Evolutionary conservation across 2,113 vertebrate species (phyloP).

Genomic region (Heterocephalus glaber): DNA sequence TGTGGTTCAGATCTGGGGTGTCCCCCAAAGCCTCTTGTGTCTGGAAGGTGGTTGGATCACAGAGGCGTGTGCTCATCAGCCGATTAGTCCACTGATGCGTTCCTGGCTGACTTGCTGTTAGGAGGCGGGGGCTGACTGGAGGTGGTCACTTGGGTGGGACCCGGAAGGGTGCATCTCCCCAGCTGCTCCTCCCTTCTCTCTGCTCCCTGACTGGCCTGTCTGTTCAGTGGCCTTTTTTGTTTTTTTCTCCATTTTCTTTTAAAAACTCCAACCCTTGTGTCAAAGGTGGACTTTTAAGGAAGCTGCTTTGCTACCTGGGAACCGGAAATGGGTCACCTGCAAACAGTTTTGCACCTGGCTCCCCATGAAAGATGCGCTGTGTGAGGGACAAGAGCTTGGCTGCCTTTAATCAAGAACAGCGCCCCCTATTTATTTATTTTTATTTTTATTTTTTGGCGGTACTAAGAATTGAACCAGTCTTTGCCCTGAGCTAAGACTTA

Average conservation of each 20-base stretch:
- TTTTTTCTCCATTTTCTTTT: not conserved
- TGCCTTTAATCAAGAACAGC: not conserved
- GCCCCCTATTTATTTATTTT: no score
- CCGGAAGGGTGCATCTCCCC: not conserved
- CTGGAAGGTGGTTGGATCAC: not conserved
- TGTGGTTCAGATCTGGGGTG: not conserved
- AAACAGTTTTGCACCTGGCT: not conserved
- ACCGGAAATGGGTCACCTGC: not conserved
- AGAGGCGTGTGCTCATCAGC: not conserved
- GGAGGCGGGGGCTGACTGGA: no score
- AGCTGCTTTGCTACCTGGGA: not conserved
- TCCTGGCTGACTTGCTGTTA: not conserved
- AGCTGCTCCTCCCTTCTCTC: not conserved
- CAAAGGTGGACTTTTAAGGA: not conserved
- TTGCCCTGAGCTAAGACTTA: not conserved
- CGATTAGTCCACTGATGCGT: not conserved
- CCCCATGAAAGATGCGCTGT: no score
- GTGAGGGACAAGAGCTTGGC: not conserved
- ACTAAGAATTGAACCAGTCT: not conserved
- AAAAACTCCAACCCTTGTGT: not conserved
- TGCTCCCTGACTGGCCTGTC: not conserved
- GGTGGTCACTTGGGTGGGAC: no score
- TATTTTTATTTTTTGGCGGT: no score
- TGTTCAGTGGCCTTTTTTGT: not conserved
- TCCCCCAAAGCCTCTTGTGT: not conserved